A percentile compares a stretch with the other conserved stretches of the same genome.
Conservation (phyloP, 2,113 vertebrate species). For the Catharus bicknelli region DNA sequence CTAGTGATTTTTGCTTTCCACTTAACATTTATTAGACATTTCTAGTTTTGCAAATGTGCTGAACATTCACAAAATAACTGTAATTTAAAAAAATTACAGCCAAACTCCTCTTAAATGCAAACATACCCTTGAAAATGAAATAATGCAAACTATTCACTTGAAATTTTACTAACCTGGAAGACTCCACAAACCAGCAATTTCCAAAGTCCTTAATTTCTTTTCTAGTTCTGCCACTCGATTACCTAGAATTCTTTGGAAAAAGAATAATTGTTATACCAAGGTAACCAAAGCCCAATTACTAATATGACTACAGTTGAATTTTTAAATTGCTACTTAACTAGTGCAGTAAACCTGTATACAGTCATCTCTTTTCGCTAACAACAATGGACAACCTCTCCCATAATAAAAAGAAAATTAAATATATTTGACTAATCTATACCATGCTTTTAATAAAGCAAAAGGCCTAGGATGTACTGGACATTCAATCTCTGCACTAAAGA, state of each 20-base stretch:
- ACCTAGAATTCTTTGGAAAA: conserved; percentile 86
- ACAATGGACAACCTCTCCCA: not conserved
- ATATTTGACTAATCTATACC: not conserved
- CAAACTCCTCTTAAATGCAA: not conserved
- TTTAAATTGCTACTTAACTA: not conserved
- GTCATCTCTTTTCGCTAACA: not conserved
- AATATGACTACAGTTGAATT: not conserved
- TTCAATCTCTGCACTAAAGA: not conserved
- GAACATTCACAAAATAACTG: not conserved
- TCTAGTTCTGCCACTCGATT: conserved; percentile 93
- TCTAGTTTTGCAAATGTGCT: not conserved
- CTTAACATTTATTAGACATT: not conserved
- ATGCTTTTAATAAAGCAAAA: not conserved
- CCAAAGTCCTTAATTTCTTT: conserved; percentile 92
- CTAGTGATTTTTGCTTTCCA: not conserved
- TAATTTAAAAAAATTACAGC: not conserved
- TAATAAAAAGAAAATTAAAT: not conserved
- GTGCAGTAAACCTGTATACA: not conserved
- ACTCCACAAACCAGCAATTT: conserved; percentile 96
- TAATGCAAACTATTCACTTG: not conserved
- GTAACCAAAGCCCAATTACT: not conserved
- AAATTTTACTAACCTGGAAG: conserved; percentile 86
- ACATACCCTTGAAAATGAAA: not conserved
- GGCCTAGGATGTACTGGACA: not conserved
- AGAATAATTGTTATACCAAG: not conserved